Evolutionary conservation across 2,797 vertebrate species (phyloP).

Genomic region (Crenuchus spilurus): DNA sequence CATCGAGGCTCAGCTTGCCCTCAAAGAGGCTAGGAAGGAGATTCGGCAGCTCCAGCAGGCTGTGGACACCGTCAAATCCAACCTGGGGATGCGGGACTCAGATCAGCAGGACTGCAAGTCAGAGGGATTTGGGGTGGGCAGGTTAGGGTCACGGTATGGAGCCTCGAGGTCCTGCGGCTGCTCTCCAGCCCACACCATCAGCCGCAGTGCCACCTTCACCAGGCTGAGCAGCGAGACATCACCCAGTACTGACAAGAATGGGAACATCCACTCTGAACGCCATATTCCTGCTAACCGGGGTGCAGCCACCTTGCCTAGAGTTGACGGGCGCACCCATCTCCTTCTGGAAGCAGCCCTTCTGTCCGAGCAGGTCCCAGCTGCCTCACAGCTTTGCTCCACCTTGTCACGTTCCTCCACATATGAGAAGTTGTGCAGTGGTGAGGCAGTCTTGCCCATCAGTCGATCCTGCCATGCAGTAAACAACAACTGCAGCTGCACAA

Average conservation of each 20-base stretch:
- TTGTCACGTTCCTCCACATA: conserved; percentile 81
- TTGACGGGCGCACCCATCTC: conserved; percentile 80
- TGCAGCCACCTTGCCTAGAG: conserved; percentile 74
- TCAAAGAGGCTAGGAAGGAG: conserved; percentile 94
- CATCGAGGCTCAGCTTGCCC: conserved; percentile 92
- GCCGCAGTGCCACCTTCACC: conserved; percentile 85
- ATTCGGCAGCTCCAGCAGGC: conserved; percentile 94
- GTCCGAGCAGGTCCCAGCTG: conserved; percentile 72
- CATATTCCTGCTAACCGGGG: conserved; percentile 66
- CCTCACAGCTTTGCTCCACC: conserved; percentile 60
- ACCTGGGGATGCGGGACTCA: conserved; percentile 79
- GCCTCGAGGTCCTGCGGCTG: conserved; percentile 85
- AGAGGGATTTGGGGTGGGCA: conserved; percentile 78
- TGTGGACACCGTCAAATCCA: conserved; percentile 87
- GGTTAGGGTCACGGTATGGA: conserved; percentile 52
- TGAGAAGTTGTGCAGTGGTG: conserved; percentile 78
- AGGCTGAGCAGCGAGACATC: conserved; percentile 86
- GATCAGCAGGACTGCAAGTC: conserved; percentile 77
- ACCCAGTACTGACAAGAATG: conserved; percentile 76
- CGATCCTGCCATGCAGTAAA: conserved; percentile 75
- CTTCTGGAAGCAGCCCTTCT: conserved; percentile 84
- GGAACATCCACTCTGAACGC: conserved; percentile 70
- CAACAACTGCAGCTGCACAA: conserved; percentile 70
- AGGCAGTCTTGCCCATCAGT: conserved; percentile 67
- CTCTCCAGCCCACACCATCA: conserved; percentile 89